phyloP scores from a whole-genome alignment of 2,888 invertebrate species.

The Acronicta leporina region DNA sequence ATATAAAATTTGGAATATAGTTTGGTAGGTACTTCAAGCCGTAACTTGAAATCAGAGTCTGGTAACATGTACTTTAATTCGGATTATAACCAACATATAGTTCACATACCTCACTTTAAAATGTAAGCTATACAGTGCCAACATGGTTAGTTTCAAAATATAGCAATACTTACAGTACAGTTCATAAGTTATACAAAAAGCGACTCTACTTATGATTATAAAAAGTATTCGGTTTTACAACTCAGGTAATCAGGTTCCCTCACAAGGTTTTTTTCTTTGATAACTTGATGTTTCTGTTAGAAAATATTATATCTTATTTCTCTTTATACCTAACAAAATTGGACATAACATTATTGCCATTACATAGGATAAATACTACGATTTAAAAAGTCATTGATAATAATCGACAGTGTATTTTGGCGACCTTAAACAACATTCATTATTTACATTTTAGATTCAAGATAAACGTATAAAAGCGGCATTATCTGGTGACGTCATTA shows the following conservation, averaged over 20 bases:
- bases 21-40: neutral
- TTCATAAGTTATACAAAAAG: neutral
- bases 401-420: constrained; percentile 3
- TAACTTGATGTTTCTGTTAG: neutral
- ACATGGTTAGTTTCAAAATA: constrained; percentile 1
- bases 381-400: constrained; percentile 22
- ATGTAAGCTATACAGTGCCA: too few species aligned
- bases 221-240: neutral
- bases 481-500: neutral
- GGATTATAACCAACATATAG: neutral
- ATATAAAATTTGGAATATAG: constrained; percentile 6
- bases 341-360: constrained; percentile 7
- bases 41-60: neutral
- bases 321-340: constrained; percentile 1
- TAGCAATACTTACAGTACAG: neutral
- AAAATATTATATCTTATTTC: neutral
- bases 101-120: neutral
- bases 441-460: constrained; percentile 13
- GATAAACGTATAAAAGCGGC: constrained; percentile 17
- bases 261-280: neutral
- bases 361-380: constrained; percentile 9
- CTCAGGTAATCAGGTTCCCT: neutral
- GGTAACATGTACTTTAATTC: neutral
- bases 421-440: neutral
- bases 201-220: neutral